Percentiles rank a stretch among this genome's conserved stretches.
phyloP scores from a whole-genome alignment of 2,797 vertebrate genomes.

The Chloroceryle amazona region DNA sequence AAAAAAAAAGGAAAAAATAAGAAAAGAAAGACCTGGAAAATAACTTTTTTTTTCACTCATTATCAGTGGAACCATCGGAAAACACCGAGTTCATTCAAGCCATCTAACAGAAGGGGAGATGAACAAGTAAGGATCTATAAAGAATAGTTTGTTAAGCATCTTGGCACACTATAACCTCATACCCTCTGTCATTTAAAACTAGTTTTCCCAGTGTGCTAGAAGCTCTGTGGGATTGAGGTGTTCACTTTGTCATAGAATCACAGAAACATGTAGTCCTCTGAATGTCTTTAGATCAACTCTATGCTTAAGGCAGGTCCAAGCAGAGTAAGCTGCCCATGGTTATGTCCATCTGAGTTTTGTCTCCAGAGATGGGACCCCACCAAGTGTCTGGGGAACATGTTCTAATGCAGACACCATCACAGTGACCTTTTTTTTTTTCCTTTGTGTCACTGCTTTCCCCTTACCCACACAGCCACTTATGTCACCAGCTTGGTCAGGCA shows the following conservation, averaged over 20 bases:
- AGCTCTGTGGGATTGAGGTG: rapidly evolving
- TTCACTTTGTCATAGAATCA: not conserved
- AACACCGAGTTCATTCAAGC: not conserved
- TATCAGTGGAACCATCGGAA: not conserved
- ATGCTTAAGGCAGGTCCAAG: not conserved
- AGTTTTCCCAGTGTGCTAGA: not conserved
- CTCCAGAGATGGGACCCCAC: not conserved
- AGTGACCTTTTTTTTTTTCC: not conserved
- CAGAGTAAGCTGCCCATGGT: not conserved
- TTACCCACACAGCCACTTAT: not conserved
- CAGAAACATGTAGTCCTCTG: not conserved
- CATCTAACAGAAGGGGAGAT: not conserved
- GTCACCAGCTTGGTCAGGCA: not conserved
- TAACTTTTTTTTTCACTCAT: not conserved
- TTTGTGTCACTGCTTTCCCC: not conserved
- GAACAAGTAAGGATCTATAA: not conserved
- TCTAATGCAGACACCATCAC: not conserved
- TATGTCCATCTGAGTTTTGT: not conserved
- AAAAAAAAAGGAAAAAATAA: not conserved
- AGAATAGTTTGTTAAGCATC: not conserved
- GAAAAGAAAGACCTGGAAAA: not conserved
- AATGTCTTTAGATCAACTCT: not conserved
- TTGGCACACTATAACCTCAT: not conserved
- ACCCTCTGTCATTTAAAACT: not conserved
- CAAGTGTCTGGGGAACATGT: not conserved